phyloP scores from a whole-genome alignment of 2,797 vertebrate genomes.

The Silurus aristotelis region DNA sequence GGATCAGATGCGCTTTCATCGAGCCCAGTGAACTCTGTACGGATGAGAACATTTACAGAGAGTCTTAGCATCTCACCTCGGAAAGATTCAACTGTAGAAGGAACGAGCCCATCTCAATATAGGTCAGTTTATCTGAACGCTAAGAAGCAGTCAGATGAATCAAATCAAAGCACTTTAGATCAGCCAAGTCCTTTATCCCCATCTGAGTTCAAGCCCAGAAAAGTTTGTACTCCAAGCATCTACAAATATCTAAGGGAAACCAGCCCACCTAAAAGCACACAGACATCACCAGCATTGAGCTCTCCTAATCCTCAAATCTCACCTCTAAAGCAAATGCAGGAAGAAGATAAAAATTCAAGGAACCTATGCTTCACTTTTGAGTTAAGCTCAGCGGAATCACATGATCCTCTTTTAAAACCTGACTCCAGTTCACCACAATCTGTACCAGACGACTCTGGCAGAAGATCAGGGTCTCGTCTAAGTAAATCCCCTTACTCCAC shows the following conservation, averaged over 20 bases:
- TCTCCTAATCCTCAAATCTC: constrained; percentile 49
- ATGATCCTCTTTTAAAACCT: constrained; percentile 8
- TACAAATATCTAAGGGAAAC: constrained; percentile 66
- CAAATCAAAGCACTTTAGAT: constrained; percentile 39
- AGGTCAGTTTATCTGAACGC: constrained; percentile 66
- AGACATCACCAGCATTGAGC: constrained; percentile 43
- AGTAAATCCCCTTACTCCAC: constrained; percentile 73
- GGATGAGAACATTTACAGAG: constrained; percentile 52
- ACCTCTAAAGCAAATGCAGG: constrained; percentile 17
- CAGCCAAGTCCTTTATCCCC: constrained; percentile 49
- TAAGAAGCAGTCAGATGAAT: constrained; percentile 48
- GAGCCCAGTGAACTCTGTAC: constrained; percentile 30
- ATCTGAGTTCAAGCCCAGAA: constrained; percentile 46
- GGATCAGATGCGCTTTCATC: not conserved
- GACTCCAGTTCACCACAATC: constrained; percentile 57
- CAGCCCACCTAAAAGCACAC: constrained; percentile 49
- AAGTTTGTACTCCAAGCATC: constrained; percentile 59
- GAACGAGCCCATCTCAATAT: constrained; percentile 59
- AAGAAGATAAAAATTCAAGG: constrained; percentile 25
- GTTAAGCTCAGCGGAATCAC: constrained; percentile 29
- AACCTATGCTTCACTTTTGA: constrained; percentile 56
- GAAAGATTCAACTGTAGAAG: constrained; percentile 50
- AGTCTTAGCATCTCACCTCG: constrained; percentile 54
- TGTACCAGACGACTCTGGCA: constrained; percentile 65
- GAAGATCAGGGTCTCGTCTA: constrained; percentile 64